Conservation (phyloP, 1,140 invertebrate species). For the Aradophagus sp. region DNA sequence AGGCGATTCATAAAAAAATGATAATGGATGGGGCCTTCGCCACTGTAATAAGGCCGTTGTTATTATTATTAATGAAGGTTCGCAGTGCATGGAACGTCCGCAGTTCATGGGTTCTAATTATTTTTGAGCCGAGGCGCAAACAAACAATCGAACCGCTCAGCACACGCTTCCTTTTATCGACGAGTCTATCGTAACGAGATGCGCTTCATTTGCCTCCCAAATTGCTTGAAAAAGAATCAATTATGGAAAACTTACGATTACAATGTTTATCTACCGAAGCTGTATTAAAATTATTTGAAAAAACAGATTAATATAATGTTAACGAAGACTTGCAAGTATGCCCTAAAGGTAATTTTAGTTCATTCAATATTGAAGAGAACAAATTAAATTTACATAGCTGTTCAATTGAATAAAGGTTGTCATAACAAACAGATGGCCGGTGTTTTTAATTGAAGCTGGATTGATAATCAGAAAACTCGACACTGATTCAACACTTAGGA, state of each 20-base stretch:
- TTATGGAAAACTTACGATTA: constrained; percentile 48
- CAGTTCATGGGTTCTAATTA: constrained; percentile 47
- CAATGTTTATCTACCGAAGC: constrained; percentile 32
- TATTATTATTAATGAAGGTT: constrained; percentile 58
- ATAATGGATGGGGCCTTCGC: constrained; percentile 28
- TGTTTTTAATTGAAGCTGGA: too few relatives aligned
- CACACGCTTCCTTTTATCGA: constrained; percentile 57
- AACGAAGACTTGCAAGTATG: too few relatives aligned
- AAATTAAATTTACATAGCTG: too few relatives aligned
- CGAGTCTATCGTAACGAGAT: constrained; percentile 52
- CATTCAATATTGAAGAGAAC: too few relatives aligned
- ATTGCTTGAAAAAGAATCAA: constrained; percentile 42
- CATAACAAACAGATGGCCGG: too few relatives aligned
- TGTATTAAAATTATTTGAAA: constrained; percentile 13
- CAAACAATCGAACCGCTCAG: constrained; percentile 49
- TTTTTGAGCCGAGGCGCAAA: constrained; percentile 51
- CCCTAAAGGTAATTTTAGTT: constrained; percentile 10
- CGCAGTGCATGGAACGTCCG: constrained; percentile 20
- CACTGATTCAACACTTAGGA: too few relatives aligned
- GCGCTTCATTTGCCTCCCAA: constrained; percentile 53
- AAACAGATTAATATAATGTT: too few relatives aligned
- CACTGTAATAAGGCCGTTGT: constrained; percentile 30
- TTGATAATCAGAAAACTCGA: too few relatives aligned
- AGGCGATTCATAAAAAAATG: constrained; percentile 30
- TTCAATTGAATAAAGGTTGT: too few relatives aligned